These are phyloP conservation scores for Anhinga rufa DNA, from an alignment of 2,113 vertebrate genomes.

Conservation along the genomic window DNA sequence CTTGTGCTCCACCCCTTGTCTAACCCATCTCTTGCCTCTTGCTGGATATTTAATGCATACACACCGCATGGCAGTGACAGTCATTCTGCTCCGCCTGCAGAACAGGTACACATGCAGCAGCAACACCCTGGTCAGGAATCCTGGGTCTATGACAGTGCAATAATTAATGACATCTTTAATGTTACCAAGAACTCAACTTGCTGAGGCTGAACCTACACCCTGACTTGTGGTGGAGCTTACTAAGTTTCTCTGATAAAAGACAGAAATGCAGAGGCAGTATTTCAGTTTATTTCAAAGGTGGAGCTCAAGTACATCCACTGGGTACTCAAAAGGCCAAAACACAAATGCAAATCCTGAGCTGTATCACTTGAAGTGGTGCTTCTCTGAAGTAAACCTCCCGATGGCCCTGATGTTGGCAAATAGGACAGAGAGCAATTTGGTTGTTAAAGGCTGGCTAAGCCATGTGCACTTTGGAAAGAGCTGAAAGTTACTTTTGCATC, in stretches of 20 bases:
- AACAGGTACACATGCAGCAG: not conserved
- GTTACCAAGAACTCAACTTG: not conserved
- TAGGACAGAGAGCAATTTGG: not conserved
- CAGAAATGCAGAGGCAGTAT: not conserved
- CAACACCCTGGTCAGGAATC: slow-evolving; percentile 13
- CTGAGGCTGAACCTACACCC: not conserved
- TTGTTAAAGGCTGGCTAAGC: not conserved
- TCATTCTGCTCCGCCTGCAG: fast-evolving
- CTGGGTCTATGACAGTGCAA: not conserved
- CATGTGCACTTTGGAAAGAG: not conserved
- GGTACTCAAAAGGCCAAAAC: not conserved
- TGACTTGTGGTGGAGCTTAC: not conserved
- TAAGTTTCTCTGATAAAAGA: not conserved
- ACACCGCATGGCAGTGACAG: not conserved
- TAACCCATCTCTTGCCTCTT: not conserved
- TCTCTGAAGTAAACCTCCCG: not conserved
- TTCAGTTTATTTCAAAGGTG: not conserved
- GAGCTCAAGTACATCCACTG: not conserved
- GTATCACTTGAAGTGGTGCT: not conserved
- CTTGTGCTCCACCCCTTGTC: not conserved
- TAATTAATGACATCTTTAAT: not conserved
- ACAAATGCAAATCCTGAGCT: not conserved
- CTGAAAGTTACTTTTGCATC: not conserved
- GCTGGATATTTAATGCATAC: not conserved
- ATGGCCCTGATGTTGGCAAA: fast-evolving